Base-by-base conservation (phyloP, 2,113 vertebrate genomes). In the Entelurus aequoreus region DNA sequence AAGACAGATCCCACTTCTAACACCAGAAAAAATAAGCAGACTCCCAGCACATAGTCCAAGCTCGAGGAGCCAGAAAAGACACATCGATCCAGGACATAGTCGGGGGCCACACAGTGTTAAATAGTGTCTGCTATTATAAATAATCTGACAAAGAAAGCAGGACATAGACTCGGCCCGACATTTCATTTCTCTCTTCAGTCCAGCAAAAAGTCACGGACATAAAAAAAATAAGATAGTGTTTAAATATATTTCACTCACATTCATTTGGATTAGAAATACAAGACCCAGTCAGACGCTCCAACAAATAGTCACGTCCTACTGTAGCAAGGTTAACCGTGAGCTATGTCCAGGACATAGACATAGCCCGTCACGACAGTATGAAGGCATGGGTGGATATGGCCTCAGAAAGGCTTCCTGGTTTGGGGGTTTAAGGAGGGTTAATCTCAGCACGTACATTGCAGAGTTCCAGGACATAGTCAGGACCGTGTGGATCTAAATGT, bases 1-100 rank as follows among this genome's bases (percentile, higher is more conserved):
- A 63, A 77, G 66, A 73, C 61, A 0, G 10, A 48, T 48, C 71
- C 60, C 42, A 9, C 42, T 46, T 46, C 42, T 46, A 46, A 46
- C 42, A 3, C 12, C 42, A 46, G 10, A 46, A 42, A 8, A 8
- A 42, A 46, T 46, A 9, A 46, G 10, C 42, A 11, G 6, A 36
- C 8, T 15, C 21, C 19, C 9, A 8, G 6, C 14, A 48, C 15
- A 15, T 10, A 56, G 9, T 21, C 21, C 47, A 44, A 60, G 10
- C n/a, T 5, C 15, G 6, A 11, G n/a, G 44, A 44, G 16, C 10
- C n/a, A 44, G 42, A 37, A 21, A 28, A 14, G 28, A 15, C 4
- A 12, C 28, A 21, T n/a, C 46, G 12, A 8, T 1, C 46, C 56
- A 55, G 62, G 54, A 76, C 1, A 0, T 76, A 76, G 47, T 40